Conservation (phyloP, 2,113 vertebrate genomes). For the Hirundichthys speculiger region DNA sequence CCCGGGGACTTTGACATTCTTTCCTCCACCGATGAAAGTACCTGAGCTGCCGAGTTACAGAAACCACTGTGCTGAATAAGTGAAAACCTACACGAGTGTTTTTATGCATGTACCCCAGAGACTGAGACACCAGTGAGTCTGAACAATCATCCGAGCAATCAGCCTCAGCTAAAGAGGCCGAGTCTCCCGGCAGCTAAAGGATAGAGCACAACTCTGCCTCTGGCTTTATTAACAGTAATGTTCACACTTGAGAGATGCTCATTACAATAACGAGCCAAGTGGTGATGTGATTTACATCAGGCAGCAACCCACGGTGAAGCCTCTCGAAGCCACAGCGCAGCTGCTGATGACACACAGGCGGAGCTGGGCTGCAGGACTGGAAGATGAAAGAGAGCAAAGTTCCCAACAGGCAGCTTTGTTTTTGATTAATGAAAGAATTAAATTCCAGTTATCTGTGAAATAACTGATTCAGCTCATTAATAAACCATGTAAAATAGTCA, state of each 20-base stretch:
- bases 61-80: neutral
- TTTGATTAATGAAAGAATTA: slow-evolving; percentile 60
- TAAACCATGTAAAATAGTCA: slow-evolving; percentile 43
- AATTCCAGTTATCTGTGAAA: slow-evolving; percentile 59
- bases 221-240: slow-evolving; percentile 11
- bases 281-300: slow-evolving; percentile 24
- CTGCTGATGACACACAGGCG: slow-evolving; percentile 30
- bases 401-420: slow-evolving; percentile 42
- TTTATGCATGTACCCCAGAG: neutral
- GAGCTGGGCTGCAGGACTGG: slow-evolving; percentile 3
- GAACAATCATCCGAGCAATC: slow-evolving; percentile 16
- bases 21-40: neutral
- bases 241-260: slow-evolving; percentile 24
- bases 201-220: neutral
- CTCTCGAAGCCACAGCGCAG: slow-evolving; percentile 25
- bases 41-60: neutral
- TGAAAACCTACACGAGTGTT: neutral
- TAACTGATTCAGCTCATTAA: slow-evolving; percentile 56
- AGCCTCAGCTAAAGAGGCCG: slow-evolving; percentile 2
- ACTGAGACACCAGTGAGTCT: neutral
- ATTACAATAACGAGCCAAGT: slow-evolving; percentile 39
- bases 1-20: neutral
- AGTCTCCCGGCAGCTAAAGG: slow-evolving; percentile 1
- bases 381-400: slow-evolving; percentile 41
- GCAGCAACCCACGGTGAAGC: slow-evolving; percentile 9